Percentiles rank a stretch among this genome's conserved stretches.
phyloP scores from a whole-genome alignment of 53 echinoderm and acorn worm genomes.

The Mesocentrotus franciscanus region DNA sequence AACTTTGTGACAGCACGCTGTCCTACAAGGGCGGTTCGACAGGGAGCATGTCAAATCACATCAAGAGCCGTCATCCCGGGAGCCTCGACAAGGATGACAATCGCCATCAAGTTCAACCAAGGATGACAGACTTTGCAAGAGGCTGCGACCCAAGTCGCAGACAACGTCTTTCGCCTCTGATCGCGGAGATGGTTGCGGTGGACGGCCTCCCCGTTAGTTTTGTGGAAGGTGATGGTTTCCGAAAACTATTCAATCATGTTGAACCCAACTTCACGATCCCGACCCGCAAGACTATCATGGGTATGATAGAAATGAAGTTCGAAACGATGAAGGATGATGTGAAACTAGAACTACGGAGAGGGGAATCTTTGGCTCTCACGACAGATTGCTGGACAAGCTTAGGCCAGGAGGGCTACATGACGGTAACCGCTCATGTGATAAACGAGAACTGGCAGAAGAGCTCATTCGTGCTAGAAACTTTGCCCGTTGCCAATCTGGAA shows the following conservation, averaged over 20 bases:
- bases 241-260: background rate
- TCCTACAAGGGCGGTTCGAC: too few relatives aligned
- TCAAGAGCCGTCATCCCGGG: too few relatives aligned
- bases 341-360: background rate
- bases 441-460: conserved; percentile 45
- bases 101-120: too few relatives aligned
- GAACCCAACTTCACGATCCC: conserved; percentile 67
- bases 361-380: conserved; percentile 52
- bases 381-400: conserved; percentile 64
- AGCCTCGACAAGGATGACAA: too few relatives aligned
- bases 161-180: background rate
- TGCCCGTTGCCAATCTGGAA: conserved; percentile 28
- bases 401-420: conserved; percentile 56
- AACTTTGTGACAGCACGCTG: too few relatives aligned
- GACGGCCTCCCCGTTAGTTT: conserved; percentile 60
- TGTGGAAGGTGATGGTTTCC: conserved; percentile 49
- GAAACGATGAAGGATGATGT: conserved; percentile 7
- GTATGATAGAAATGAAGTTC: background rate
- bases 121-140: too few relatives aligned
- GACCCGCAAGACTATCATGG: conserved; percentile 30
- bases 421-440: conserved; percentile 59
- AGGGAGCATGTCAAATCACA: too few relatives aligned
- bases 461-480: conserved; percentile 57
- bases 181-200: conserved; percentile 54
- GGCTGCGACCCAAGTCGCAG: too few relatives aligned